Conservation (phyloP, 2,888 invertebrate genomes). For the Eutolmus rufibarbis region DNA sequence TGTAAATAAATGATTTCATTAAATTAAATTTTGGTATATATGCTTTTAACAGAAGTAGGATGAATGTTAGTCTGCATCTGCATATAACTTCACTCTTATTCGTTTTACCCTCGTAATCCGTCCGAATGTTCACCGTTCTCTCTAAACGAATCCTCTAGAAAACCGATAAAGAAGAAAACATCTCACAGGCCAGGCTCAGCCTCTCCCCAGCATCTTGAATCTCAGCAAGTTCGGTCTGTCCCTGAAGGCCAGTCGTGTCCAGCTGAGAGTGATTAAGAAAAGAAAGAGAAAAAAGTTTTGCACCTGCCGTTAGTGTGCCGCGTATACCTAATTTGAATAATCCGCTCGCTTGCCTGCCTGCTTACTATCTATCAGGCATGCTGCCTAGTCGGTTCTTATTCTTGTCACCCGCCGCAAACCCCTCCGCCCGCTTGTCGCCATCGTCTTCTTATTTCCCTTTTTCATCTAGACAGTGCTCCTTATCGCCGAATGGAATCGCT, state of each 20-base stretch:
- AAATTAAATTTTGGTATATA: not conserved
- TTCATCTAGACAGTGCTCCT: not conserved
- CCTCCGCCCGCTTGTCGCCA: not conserved
- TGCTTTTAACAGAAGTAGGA: not conserved
- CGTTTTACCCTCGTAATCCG: not conserved
- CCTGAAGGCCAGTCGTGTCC: conserved; percentile 17
- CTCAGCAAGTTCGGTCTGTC: not conserved
- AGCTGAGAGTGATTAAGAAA: conserved; percentile 16
- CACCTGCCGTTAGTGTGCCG: conserved; percentile 39
- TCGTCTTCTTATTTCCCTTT: not conserved
- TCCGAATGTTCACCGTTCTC: not conserved
- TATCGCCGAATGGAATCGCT: conserved; percentile 26
- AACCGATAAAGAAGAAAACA: not conserved
- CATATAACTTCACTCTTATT: not conserved
- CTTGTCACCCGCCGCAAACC: not conserved
- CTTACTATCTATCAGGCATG: not conserved
- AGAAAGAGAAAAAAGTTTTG: conserved; percentile 9
- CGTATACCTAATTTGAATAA: conserved; percentile 27
- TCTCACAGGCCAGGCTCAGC: not conserved
- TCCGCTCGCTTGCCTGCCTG: not conserved
- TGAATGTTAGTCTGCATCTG: not conserved
- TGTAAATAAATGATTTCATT: not conserved
- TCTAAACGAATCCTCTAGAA: not conserved
- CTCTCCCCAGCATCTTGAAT: not conserved
- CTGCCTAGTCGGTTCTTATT: not conserved